Evolutionary conservation across 2,888 invertebrate genomes (phyloP).

Genomic region (Campopleginae sp.): DNA sequence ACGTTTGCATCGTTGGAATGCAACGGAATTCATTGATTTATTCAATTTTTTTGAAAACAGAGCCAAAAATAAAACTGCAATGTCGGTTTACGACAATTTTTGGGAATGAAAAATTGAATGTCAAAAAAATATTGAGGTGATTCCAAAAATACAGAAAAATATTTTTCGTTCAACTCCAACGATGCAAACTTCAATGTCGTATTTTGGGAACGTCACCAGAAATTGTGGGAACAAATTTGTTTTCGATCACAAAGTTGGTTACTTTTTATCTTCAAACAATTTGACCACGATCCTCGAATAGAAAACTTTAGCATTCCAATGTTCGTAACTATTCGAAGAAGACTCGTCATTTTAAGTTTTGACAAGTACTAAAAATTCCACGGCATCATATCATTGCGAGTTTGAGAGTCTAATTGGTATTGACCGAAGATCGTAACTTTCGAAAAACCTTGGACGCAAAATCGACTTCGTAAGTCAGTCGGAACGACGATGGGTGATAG

Average conservation of each 20-base stretch:
- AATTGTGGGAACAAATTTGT: not conserved
- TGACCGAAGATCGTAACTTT: not conserved
- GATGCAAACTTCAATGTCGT: no score
- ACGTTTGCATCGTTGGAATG: no score
- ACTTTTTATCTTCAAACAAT: not conserved
- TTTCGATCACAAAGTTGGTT: not conserved
- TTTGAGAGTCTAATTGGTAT: not conserved
- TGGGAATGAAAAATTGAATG: no score
- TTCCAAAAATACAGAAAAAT: no score
- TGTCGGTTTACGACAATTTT: no score
- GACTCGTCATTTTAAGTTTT: not conserved
- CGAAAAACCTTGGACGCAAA: not conserved
- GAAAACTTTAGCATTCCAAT: not conserved
- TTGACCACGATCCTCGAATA: not conserved
- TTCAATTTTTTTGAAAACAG: no score
- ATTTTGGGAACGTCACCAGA: not conserved
- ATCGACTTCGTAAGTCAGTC: not conserved
- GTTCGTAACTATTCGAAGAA: not conserved
- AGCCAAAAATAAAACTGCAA: no score
- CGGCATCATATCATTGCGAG: not conserved
- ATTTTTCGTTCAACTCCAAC: no score
- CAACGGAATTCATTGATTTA: no score
- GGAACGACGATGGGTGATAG: not conserved
- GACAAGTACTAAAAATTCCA: not conserved
- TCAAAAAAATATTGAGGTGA: no score